phyloP scores from a whole-genome alignment of 2,888 invertebrate genomes.

The Netelia fuscicornis region DNA sequence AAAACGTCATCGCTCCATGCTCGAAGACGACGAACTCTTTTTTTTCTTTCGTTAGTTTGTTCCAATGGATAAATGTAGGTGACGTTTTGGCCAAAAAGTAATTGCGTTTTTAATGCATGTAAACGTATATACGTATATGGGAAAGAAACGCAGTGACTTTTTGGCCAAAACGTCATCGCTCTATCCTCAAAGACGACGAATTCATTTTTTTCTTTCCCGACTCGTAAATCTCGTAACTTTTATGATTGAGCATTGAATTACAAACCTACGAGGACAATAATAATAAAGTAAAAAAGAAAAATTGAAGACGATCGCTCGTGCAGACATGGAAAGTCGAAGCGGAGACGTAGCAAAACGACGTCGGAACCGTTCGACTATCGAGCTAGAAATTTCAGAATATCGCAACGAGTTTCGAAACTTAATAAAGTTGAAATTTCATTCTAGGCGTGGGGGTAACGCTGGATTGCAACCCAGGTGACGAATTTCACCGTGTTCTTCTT shows the following conservation, averaged over 20 bases:
- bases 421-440: slow-evolving; percentile 33
- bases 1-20: no score
- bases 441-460: neutral
- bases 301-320: neutral
- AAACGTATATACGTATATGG: no score
- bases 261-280: neutral
- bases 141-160: no score
- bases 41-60: neutral
- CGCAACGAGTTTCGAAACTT: slow-evolving; percentile 44
- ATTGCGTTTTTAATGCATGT: no score
- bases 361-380: neutral
- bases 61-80: no score
- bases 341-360: neutral
- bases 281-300: neutral
- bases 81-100: no score
- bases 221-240: neutral
- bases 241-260: neutral
- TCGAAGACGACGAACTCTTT: neutral
- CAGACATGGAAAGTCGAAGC: neutral
- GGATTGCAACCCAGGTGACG: slow-evolving; percentile 59
- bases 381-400: slow-evolving; percentile 40
- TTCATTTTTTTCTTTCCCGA: no score
- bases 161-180: no score
- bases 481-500: slow-evolving; percentile 40
- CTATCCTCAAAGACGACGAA: neutral